Evolutionary conservation across 2,797 vertebrate species (phyloP).

Genomic region (Sparus aurata): DNA sequence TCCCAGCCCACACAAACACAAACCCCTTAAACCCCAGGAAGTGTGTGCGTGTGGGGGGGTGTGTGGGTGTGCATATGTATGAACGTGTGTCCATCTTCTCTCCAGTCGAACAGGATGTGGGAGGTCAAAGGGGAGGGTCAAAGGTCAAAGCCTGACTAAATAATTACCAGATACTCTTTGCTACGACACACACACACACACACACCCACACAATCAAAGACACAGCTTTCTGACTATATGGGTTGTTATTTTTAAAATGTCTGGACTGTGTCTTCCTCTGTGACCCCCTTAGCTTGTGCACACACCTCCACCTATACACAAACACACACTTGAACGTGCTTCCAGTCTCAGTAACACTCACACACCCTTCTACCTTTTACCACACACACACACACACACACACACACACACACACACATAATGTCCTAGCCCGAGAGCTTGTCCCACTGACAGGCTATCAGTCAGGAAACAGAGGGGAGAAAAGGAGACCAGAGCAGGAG

Average conservation of each 20-base stretch:
- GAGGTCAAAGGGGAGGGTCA: slow-evolving; percentile 76
- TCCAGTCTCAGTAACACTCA: slow-evolving; percentile 42
- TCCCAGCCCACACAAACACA: slow-evolving; percentile 49
- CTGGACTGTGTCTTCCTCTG: slow-evolving; percentile 78
- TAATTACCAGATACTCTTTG: slow-evolving; percentile 82
- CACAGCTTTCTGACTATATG: slow-evolving; percentile 42
- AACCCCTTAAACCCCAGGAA: slow-evolving; percentile 34
- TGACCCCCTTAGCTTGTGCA: slow-evolving; percentile 59
- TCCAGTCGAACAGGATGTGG: slow-evolving; percentile 76
- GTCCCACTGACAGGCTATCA: slow-evolving; percentile 79
- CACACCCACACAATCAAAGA: slow-evolving; percentile 23
- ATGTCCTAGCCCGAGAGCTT: slow-evolving; percentile 50
- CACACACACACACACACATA: slow-evolving; percentile 41
- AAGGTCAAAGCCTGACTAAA: slow-evolving; percentile 83
- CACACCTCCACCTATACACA: slow-evolving; percentile 57
- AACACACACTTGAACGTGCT: slow-evolving; percentile 67
- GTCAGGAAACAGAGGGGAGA: slow-evolving; percentile 80
- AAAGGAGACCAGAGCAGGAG: slow-evolving; percentile 59
- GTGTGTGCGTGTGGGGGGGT: slow-evolving; percentile 41
- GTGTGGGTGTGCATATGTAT: slow-evolving; percentile 67
- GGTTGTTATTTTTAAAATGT: slow-evolving; percentile 78
- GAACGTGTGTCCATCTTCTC: slow-evolving; percentile 69
- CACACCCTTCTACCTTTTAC: not conserved
- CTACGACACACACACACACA: slow-evolving; percentile 18
- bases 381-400: slow-evolving; percentile 36